Evolutionary conservation across 2,888 invertebrate genomes (phyloP), one percentile per base, ranked within the genome.

Genomic region (Troglohyphantes excavatus): DNA sequence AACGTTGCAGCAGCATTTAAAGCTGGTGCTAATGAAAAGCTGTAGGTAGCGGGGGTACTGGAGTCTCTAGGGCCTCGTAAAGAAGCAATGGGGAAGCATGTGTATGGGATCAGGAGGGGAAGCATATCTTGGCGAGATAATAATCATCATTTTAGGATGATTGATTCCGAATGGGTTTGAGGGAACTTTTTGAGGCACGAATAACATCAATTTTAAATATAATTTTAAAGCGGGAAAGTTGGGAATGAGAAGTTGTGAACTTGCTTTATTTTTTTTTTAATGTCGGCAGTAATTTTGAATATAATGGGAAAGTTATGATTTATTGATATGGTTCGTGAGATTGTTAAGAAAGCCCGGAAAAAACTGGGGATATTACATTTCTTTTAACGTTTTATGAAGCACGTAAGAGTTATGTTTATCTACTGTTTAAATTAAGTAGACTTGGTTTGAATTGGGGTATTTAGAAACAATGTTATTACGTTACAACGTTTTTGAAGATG

Each of bases 131-230:
- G 75, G 13, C 53, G 67, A 65, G 61, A 82, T 65, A 73, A 81
- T 82, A 82, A 88, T 82, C 82, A 87, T 87, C 61, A 88, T 89
- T 89, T 82, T 61, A 75, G 65, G 70, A 89, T 89, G 88, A 89
- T 82, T 89, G 88, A 89, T 89, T 89, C 76, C 75, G 67, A 68
- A 75, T 76, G 79, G 79, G 43, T 61, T 79, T 70, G 72, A 27
- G 61, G 72, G 26, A 70, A 67, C 46, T 76, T 76, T 76, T 81
- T 89, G 46, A 65, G 61, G 63, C 43, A 11, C 73, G 70, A 73
- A 73, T 83, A 83, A 63, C 61, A 39, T 63, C 21, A 72, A 83
- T 73, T 81, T 79, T 68, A 81, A 68, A 68, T 67, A 46, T 81
- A 46, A 76, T 19, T 72, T 72, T 43, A 46, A n/a, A 46, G 19